Evolutionary conservation across 1,140 invertebrate genomes (phyloP), one percentile per base, ranked within the genome.

Genomic region (Sipha flava): DNA sequence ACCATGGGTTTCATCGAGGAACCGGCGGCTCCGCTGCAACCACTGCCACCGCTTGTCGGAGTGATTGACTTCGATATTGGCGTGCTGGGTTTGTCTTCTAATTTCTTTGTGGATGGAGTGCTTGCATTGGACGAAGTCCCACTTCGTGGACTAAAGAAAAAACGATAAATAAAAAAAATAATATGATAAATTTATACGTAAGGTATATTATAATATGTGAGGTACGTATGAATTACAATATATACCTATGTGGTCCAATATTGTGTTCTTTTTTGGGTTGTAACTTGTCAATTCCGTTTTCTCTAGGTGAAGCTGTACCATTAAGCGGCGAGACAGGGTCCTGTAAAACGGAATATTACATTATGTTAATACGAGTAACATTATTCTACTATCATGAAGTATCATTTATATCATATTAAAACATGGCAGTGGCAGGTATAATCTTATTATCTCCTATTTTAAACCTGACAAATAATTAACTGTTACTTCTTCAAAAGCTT

Each of bases 31-130:
- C 81, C 81, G 83, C 84, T 84, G 16, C 85, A 84, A 75, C 82
- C 84, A 18, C 83, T 83, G 82, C 91, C 90, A 3, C 90, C 90
- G 37, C 90, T 90, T 1, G 94, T 95, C 1, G 94, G 94, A 12
- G 94, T 96, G 40, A 94, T 92, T 4, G 94, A 91, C 86, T 96
- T 96, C 0, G 93, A 94, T 80, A 95, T 95, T 1, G 94, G 94
- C 14, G 94, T 96, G 37, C 91, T 91, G 3, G 94, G 92, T 86
- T 96, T 95, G 81, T 93, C 91, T 59, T 89, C 87, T 85, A 92
- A 87, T 83, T 93, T 92, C 84, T 93, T 93, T 37, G 91, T 91
- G 37, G 92, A 93, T 0, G 92, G 92, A 47, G 90, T 91, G 79
- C 91, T 92, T 0, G 92, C 92, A 83, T 93, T 93, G 83, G 91